Evolutionary conservation across 2,113 vertebrate species (phyloP).

Genomic region (Aldabrachelys gigantea): DNA sequence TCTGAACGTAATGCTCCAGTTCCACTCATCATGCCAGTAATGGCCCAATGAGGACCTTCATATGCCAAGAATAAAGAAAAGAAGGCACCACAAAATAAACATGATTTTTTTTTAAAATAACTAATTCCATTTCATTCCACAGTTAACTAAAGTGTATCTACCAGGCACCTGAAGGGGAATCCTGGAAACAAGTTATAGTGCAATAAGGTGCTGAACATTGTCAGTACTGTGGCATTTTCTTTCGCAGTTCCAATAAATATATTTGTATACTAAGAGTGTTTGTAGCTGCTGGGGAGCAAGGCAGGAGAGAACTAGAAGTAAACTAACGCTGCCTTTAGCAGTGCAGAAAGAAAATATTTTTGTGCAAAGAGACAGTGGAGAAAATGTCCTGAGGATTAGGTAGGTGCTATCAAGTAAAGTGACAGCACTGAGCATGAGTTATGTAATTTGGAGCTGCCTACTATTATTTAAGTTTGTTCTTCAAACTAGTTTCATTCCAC

Average conservation of each 20-base stretch:
- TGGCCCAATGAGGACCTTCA: neutral
- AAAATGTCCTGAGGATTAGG: neutral
- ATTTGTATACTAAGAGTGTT: neutral
- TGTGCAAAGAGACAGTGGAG: neutral
- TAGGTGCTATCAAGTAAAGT: neutral
- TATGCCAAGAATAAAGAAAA: neutral
- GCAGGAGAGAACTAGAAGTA: neutral
- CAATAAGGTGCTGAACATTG: neutral
- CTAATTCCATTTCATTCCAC: neutral
- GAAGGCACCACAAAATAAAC: too few relatives aligned
- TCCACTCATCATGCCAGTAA: neutral
- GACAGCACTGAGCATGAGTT: too few relatives aligned
- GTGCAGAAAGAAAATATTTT: neutral
- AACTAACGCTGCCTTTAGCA: neutral
- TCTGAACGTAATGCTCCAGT: neutral
- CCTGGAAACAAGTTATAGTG: neutral
- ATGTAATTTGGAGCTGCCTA: neutral
- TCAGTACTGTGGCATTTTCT: conserved; percentile 1
- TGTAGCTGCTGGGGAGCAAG: neutral
- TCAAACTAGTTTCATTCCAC: neutral
- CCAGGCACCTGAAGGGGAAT: neutral
- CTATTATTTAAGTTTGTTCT: neutral
- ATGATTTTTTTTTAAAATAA: too few relatives aligned
- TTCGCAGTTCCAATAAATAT: neutral
- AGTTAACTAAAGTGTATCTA: neutral